Evolutionary conservation across 2,888 invertebrate species (phyloP), one percentile per base, ranked within the genome.

Genomic region (Orchestes rusci): DNA sequence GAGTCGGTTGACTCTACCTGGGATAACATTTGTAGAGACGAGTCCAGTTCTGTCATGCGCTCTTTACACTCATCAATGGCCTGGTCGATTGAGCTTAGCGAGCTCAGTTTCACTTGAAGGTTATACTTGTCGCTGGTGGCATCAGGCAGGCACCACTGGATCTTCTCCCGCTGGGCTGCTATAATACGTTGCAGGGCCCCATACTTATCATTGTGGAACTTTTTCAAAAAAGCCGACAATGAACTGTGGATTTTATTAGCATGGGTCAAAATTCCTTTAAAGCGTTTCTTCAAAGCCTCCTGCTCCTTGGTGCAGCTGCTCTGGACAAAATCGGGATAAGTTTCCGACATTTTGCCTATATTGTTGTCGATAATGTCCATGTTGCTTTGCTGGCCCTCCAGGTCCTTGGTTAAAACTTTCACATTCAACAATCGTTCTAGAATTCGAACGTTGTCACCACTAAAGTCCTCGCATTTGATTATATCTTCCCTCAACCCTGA

Each of bases 141-240:
- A 61, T 94, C 93, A 1, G 91, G 89, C 59, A 83, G 77, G 64
- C 94, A 95, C 92, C 94, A 94, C 10, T 80, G 75, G 1, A 91
- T 81, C 67, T 94, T 94, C 61, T 95, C 94, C 51, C 84, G 83
- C 53, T 87, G 80, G 1, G 85, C 82, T 38, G 79, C 75, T 7
- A 94, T 76, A 61, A 88, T 81, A 56, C 91, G 77, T 57, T 88
- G 84, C 27, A 92, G 73, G 62, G 84, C 84, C 34, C 79, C 80
- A 43, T 88, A 77, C 60, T 89, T 91, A 53, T 92, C 92, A 34
- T 82, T 81, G 58, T 91, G 89, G 54, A 85, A 78, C 66, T 93
- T 93, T 61, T 89, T 88, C 39, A 95, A 72, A 68, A 90, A 87
- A 27, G 83, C 80, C 3, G 85, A 70, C 18, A 94, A 65, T 0